Evolutionary conservation across 2,113 vertebrate genomes (phyloP).

Genomic region (Lonchura striata): DNA sequence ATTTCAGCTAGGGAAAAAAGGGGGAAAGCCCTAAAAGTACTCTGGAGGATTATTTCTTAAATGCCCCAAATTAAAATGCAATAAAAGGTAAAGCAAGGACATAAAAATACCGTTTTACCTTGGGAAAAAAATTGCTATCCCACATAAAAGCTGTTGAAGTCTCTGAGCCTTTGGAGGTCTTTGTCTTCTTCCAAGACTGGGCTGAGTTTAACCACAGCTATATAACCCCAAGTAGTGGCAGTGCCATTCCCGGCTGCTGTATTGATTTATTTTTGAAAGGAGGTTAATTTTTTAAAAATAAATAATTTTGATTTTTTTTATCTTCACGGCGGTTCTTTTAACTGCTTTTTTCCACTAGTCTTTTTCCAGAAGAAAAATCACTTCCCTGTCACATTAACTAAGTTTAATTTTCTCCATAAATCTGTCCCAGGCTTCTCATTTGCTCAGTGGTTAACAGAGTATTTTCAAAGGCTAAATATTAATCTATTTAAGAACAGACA

Average conservation of each 20-base stretch:
- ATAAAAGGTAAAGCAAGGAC: not conserved
- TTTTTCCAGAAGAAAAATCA: not conserved
- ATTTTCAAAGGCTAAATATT: constrained; percentile 8
- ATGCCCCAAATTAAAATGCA: not conserved
- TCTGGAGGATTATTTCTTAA: not conserved
- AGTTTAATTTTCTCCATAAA: constrained; percentile 1
- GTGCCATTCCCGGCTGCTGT: not conserved
- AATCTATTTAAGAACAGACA: not conserved
- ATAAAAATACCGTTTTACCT: not conserved
- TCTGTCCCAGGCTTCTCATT: not conserved
- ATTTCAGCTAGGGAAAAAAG: not conserved
- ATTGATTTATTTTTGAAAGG: not conserved
- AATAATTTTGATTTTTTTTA: not conserved
- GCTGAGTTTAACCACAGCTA: not conserved
- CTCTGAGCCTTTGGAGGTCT: not conserved
- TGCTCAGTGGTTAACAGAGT: not conserved
- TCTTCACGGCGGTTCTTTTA: not conserved
- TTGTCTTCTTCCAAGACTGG: not conserved
- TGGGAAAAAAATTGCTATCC: not conserved
- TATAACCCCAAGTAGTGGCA: not conserved
- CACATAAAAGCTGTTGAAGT: not conserved
- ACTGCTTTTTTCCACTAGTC: not conserved
- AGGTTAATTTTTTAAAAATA: not conserved
- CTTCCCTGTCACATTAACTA: not conserved
- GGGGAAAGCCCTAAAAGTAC: not conserved